These are phyloP conservation scores for Tryphoninae sp. DNA, from an alignment of 2,888 invertebrate genomes.

Conservation along the genomic window DNA sequence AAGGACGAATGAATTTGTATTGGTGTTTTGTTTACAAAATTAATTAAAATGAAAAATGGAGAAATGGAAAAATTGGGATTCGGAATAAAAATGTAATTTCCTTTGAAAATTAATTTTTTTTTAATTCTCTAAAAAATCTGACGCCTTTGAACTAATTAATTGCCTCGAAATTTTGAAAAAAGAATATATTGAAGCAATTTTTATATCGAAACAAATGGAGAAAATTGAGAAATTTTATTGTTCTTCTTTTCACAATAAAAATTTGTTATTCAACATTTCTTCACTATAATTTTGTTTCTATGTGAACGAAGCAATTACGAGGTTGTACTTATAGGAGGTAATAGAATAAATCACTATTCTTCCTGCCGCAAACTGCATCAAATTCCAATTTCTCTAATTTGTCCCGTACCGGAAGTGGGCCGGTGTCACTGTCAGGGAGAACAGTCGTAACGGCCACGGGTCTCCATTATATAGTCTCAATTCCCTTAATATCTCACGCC, in stretches of 20 bases:
- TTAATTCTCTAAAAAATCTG: too few relatives aligned
- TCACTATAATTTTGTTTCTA: background rate
- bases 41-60: too few relatives aligned
- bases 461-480: constrained; percentile 28
- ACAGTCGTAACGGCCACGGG: constrained; percentile 5
- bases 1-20: too few relatives aligned
- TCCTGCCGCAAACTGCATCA: constrained; percentile 7
- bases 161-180: too few relatives aligned
- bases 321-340: background rate
- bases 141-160: too few relatives aligned
- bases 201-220: too few relatives aligned
- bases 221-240: background rate
- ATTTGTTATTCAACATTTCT: background rate
- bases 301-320: background rate
- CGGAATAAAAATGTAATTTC: too few relatives aligned
- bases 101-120: too few relatives aligned
- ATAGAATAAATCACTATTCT: background rate
- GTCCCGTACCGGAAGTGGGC: constrained; percentile 24
- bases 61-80: too few relatives aligned
- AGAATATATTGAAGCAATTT: too few relatives aligned
- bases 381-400: constrained; percentile 38
- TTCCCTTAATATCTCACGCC: constrained; percentile 30
- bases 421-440: constrained; percentile 28
- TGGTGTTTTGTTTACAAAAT: too few relatives aligned
- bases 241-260: background rate